Percentiles rank a stretch among this genome's conserved stretches.
phyloP scores from a whole-genome alignment of 2,113 vertebrate species.

The Platycercus adscitus region DNA sequence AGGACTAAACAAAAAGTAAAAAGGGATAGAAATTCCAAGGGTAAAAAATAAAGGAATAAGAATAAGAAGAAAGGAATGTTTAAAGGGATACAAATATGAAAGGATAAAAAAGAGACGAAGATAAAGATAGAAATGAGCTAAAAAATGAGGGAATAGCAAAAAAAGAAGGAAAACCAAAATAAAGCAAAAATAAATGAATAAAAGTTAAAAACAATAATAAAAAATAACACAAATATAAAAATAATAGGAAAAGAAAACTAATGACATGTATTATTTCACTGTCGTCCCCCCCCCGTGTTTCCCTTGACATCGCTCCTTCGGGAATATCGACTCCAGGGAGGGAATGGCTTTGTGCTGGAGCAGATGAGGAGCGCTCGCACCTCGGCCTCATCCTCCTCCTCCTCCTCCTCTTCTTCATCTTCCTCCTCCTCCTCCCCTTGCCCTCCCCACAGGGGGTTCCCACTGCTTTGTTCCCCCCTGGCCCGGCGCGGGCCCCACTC shows the following conservation, averaged over 20 bases:
- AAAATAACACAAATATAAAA: neutral
- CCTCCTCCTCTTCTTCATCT: accelerated
- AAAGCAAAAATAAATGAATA: neutral
- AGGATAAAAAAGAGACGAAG: neutral
- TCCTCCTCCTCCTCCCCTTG: neutral
- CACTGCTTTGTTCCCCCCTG: neutral
- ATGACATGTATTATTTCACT: neutral
- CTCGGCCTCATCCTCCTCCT: no score
- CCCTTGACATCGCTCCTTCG: accelerated
- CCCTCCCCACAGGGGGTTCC: neutral
- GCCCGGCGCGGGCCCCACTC: neutral
- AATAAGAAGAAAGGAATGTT: neutral
- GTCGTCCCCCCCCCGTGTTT: neutral
- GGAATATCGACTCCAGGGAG: neutral
- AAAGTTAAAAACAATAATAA: neutral
- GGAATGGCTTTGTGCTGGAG: neutral
- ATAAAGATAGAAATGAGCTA: neutral
- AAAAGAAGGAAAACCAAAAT: neutral
- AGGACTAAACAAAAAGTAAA: neutral
- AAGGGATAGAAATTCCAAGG: neutral
- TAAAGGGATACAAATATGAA: neutral
- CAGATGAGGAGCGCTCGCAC: neutral
- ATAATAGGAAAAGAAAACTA: accelerated
- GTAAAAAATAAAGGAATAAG: neutral
- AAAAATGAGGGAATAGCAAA: neutral